phyloP scores from a whole-genome alignment of 2,113 vertebrate species.

The Rafetus swinhoei region DNA sequence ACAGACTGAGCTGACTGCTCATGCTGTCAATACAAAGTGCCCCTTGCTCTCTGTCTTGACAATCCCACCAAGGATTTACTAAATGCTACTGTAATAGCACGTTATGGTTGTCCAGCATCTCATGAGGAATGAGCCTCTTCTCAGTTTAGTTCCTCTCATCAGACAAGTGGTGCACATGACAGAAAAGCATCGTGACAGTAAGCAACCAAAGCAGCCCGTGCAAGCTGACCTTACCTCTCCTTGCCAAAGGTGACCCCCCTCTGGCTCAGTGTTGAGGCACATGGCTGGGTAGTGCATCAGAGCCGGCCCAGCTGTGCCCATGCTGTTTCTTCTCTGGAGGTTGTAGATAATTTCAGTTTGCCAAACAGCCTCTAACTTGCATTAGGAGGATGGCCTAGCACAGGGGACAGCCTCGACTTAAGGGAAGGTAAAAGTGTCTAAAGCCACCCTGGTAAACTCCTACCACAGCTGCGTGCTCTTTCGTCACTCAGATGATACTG shows the following conservation, averaged over 20 bases:
- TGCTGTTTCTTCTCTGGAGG: background rate
- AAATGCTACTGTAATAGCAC: conserved; percentile 71
- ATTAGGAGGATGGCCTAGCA: background rate
- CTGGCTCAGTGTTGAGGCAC: background rate
- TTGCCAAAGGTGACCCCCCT: background rate
- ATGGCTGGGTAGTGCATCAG: background rate
- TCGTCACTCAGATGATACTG: background rate
- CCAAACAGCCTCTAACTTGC: background rate
- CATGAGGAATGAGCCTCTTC: conserved; percentile 72
- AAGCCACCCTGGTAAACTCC: background rate
- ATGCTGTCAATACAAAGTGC: conserved; percentile 72
- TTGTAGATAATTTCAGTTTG: background rate
- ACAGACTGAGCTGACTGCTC: conserved; percentile 73
- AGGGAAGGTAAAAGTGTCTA: background rate
- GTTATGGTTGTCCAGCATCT: conserved; percentile 71
- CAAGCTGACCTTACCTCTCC: background rate
- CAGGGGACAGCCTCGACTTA: background rate
- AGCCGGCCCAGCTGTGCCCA: background rate
- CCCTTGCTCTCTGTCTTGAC: conserved; percentile 68
- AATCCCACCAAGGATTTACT: conserved; percentile 71
- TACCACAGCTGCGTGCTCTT: background rate
- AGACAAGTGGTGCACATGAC: conserved; percentile 64
- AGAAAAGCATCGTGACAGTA: conserved; percentile 68
- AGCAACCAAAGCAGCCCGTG: conserved; percentile 38
- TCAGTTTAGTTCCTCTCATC: conserved; percentile 74